phyloP scores from a whole-genome alignment of 2,888 invertebrate genomes.

The Drosophila kanekoi region DNA sequence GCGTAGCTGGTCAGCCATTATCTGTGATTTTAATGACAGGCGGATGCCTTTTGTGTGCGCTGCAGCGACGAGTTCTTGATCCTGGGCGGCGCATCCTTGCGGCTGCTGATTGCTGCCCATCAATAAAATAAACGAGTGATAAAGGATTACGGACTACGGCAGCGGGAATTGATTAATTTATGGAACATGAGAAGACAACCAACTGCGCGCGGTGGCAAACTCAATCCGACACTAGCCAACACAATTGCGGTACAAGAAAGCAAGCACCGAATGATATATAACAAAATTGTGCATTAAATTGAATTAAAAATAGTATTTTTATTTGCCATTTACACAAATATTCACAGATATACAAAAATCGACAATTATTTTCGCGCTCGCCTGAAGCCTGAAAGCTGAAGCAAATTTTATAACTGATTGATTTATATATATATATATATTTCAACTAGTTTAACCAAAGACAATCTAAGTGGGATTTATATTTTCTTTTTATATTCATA shows the following conservation, averaged over 20 bases:
- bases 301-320: too few relatives aligned
- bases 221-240: constrained; percentile 45
- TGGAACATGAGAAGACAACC: constrained; percentile 55
- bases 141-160: constrained; percentile 50
- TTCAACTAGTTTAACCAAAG: too few relatives aligned
- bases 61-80: constrained; percentile 19
- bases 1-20: constrained; percentile 33
- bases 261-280: too few relatives aligned
- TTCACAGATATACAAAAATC: too few relatives aligned
- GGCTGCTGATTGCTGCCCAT: constrained; percentile 54
- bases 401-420: too few relatives aligned
- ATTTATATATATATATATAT: not conserved
- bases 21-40: constrained; percentile 53
- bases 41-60: constrained; percentile 23
- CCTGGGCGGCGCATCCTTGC: constrained; percentile 37
- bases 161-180: constrained; percentile 71
- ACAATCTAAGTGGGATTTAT: too few relatives aligned
- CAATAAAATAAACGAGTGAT: constrained; percentile 64
- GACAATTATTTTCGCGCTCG: too few relatives aligned
- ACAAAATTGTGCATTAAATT: too few relatives aligned
- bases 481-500: not conserved
- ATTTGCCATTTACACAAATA: too few relatives aligned
- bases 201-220: constrained; percentile 8
- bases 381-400: too few relatives aligned
- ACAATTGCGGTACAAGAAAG: not conserved